Conservation (phyloP, 2,888 invertebrate genomes). For the Idaea dimidiata region DNA sequence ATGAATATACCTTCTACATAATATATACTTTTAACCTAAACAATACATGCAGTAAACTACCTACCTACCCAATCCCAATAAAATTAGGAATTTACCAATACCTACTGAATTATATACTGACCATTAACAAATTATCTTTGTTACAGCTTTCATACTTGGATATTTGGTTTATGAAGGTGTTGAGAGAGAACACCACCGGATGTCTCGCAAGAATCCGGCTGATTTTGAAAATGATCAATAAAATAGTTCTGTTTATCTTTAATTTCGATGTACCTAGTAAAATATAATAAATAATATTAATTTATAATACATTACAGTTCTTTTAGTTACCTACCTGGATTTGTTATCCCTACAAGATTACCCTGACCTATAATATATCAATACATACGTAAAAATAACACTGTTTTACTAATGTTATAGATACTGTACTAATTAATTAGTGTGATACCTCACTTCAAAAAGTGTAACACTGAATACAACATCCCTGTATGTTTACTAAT, state of each 20-base stretch:
- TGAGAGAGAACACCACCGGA: conserved; percentile 76
- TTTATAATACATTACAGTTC: background rate
- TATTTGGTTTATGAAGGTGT: conserved; percentile 83
- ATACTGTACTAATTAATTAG: too few species aligned
- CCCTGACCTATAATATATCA: too few species aligned
- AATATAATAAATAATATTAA: background rate
- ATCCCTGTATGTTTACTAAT: too few species aligned
- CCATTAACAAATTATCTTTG: conserved; percentile 16
- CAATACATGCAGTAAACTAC: too few species aligned
- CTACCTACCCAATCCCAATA: too few species aligned
- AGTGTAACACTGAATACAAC: too few species aligned
- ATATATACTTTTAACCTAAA: too few species aligned
- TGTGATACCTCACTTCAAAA: too few species aligned
- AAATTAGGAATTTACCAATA: background rate
- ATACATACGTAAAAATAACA: too few species aligned
- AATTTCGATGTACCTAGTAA: background rate
- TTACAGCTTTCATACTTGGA: conserved; percentile 82
- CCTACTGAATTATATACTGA: background rate
- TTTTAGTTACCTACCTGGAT: background rate
- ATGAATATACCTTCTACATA: too few species aligned
- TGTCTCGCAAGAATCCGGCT: conserved; percentile 84
- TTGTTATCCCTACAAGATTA: too few species aligned
- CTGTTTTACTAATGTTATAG: too few species aligned
- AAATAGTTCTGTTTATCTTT: conserved; percentile 18
- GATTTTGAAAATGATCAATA: conserved; percentile 85